phyloP scores from a whole-genome alignment of 37 sponge, comb jelly and placozoan genomes.

The Diacarnus erythraeanus region DNA sequence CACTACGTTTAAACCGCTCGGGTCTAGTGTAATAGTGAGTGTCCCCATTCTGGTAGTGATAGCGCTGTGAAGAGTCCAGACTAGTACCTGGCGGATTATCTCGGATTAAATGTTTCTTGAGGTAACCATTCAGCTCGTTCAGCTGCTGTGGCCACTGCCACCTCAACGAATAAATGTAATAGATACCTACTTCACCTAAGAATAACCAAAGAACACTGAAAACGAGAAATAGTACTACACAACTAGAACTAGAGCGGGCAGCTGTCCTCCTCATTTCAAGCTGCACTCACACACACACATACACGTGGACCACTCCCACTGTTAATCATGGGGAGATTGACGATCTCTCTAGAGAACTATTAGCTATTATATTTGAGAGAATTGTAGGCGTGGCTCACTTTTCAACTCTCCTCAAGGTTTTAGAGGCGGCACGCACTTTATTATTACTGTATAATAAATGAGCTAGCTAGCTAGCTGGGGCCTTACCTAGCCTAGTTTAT shows the following conservation, averaged over 20 bases:
- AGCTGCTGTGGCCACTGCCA: not conserved
- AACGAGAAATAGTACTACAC: not conserved
- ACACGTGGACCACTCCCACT: no score
- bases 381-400: no score
- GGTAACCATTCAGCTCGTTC: not conserved
- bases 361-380: no score
- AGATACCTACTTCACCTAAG: conserved; percentile 1
- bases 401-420: no score
- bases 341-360: no score
- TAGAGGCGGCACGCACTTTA: no score
- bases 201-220: not conserved
- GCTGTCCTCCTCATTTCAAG: no score
- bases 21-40: not conserved
- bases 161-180: not conserved
- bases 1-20: not conserved
- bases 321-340: not conserved
- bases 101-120: not conserved
- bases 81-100: not conserved
- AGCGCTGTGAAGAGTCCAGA: not conserved
- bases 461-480: no score
- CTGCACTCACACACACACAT: no score
- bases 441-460: no score
- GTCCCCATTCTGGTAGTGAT: conserved; percentile 1
- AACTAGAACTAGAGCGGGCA: not conserved
- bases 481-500: no score